Evolutionary conservation across 2,888 invertebrate species (phyloP).

Genomic region (Pyrocoelia pectoralis): DNA sequence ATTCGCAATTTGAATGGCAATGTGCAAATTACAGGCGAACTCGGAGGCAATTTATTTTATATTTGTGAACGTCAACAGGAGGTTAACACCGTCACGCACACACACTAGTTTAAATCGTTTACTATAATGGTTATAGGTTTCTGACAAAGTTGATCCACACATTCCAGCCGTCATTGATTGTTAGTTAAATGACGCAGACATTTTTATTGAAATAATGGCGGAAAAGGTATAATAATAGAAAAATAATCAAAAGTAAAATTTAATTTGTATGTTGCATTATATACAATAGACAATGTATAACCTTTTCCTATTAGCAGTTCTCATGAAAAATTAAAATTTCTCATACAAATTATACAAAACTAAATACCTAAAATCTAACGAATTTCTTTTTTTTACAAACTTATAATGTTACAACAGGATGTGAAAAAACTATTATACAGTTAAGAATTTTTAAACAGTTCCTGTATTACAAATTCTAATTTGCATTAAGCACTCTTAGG

Average conservation of each 20-base stretch:
- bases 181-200: too few species aligned
- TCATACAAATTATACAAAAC: slow-evolving; percentile 28
- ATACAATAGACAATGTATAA: slow-evolving; percentile 5
- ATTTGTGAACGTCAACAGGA: too few species aligned
- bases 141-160: too few species aligned
- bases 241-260: not conserved
- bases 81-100: too few species aligned
- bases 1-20: too few species aligned
- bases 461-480: not conserved
- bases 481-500: slow-evolving; percentile 2
- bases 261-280: slow-evolving; percentile 2
- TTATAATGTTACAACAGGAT: slow-evolving; percentile 16
- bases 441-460: not conserved
- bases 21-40: too few species aligned
- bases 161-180: too few species aligned
- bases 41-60: too few species aligned
- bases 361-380: slow-evolving; percentile 20
- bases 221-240: not conserved
- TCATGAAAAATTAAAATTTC: slow-evolving; percentile 16
- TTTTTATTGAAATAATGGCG: too few species aligned
- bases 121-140: too few species aligned
- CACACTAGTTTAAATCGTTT: too few species aligned
- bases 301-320: not conserved
- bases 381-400: slow-evolving; percentile 16
- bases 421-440: slow-evolving; percentile 11